Percentiles rank a stretch among this genome's conserved stretches.
Evolutionary conservation across 1,140 invertebrate species (phyloP).

Genomic region (Meloidogyne floridensis): DNA sequence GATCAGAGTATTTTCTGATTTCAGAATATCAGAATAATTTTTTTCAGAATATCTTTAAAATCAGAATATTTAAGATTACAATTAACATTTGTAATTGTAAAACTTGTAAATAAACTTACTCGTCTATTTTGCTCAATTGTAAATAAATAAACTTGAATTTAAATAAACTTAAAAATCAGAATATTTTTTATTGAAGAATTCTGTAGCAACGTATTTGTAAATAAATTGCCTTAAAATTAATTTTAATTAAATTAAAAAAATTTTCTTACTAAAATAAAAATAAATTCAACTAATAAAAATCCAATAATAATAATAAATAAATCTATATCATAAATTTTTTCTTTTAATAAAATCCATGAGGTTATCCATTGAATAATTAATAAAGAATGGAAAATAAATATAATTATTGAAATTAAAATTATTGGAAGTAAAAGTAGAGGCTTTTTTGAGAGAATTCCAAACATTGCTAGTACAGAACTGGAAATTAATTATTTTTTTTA

Average conservation of each 20-base stretch:
- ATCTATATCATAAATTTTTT: conserved; percentile 17
- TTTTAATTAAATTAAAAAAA: neutral
- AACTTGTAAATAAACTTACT: neutral
- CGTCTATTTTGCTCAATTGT: neutral
- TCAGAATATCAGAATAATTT: too few relatives aligned
- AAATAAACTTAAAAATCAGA: neutral
- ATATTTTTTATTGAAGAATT: conserved; percentile 16
- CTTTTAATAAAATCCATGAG: neutral
- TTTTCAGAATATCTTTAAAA: too few relatives aligned
- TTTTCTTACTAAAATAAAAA: conserved; percentile 12
- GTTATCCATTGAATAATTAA: conserved; percentile 14
- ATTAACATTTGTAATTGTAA: neutral
- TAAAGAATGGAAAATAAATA: conserved; percentile 21
- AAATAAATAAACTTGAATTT: neutral
- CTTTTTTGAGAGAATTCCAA: conserved; percentile 26
- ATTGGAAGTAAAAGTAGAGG: conserved; percentile 31
- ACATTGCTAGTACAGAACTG: conserved; percentile 35
- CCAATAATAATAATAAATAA: conserved; percentile 24
- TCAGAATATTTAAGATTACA: neutral
- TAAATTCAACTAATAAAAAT: conserved; percentile 15
- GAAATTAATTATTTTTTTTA: conserved; percentile 9
- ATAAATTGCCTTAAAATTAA: conserved; percentile 27
- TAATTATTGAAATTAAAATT: conserved; percentile 30
- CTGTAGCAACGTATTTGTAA: conserved; percentile 29
- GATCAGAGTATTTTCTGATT: too few relatives aligned